Conservation (phyloP, 2,113 vertebrate species). For the Clarias gariepinus region DNA sequence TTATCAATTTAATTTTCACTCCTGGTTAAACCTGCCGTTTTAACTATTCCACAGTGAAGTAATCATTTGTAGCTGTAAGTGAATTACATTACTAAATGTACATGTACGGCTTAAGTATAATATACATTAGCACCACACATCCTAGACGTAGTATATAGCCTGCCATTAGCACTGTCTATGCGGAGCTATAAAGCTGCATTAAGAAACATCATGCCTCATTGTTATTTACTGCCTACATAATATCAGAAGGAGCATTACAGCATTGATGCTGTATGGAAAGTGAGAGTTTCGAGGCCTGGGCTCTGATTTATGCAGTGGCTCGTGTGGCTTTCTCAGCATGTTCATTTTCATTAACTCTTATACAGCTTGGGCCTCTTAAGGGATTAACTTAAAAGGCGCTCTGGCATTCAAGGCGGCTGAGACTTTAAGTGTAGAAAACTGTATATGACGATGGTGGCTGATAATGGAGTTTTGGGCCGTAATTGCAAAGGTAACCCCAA, state of each 20-base stretch:
- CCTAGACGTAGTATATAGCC: constrained; percentile 16
- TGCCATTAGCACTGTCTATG: constrained; percentile 15
- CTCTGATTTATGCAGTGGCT: constrained; percentile 37
- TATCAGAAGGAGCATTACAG: constrained; percentile 16
- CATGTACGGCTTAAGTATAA: constrained; percentile 7
- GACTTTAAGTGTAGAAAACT: constrained; percentile 72
- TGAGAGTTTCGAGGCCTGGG: not conserved
- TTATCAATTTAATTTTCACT: not conserved
- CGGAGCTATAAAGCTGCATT: constrained; percentile 33
- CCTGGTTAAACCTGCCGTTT: not conserved
- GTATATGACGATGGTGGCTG: constrained; percentile 74
- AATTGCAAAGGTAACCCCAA: constrained; percentile 76
- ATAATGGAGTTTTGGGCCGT: constrained; percentile 78
- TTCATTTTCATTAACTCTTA: constrained; percentile 82
- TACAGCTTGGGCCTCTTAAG: constrained; percentile 74
- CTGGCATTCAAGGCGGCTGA: constrained; percentile 69
- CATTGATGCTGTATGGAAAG: constrained; percentile 2
- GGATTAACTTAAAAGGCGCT: constrained; percentile 79
- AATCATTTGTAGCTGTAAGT: constrained; percentile 22
- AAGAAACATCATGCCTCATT: constrained; percentile 13
- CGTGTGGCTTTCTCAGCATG: constrained; percentile 62
- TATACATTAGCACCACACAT: constrained; percentile 2
- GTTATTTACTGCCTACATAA: constrained; percentile 32
- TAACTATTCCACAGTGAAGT: not conserved
- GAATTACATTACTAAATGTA: constrained; percentile 11